Conservation (phyloP, 2,113 vertebrate genomes). For the Scomber japonicus region DNA sequence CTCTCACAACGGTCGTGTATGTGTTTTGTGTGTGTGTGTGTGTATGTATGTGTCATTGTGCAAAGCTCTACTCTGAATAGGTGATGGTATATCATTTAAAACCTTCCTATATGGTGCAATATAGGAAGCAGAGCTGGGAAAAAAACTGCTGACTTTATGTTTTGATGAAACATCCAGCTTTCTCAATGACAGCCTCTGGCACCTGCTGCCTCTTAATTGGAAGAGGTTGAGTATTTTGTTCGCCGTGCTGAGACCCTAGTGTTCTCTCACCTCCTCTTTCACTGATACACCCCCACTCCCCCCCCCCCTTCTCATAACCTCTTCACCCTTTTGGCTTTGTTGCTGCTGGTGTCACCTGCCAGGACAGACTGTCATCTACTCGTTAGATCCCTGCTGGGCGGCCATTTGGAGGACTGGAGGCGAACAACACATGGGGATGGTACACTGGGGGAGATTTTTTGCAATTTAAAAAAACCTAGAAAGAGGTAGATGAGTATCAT, state of each 20-base stretch:
- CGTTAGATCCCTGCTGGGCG: conserved; percentile 45
- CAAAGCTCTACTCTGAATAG: neutral
- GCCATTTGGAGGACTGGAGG: conserved; percentile 45
- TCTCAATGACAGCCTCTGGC: neutral
- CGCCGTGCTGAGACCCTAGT: neutral
- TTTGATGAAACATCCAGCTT: neutral
- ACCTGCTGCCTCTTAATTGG: conserved; percentile 46
- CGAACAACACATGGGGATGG: conserved; percentile 6
- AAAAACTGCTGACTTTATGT: conserved; percentile 23
- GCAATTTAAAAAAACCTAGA: conserved; percentile 18
- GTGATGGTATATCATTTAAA: conserved; percentile 11
- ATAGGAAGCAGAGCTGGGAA: neutral
- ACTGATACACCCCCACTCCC: neutral
- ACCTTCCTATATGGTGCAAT: neutral
- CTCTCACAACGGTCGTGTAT: neutral
- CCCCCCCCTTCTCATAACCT: conserved; percentile 31
- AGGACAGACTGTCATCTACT: conserved; percentile 54
- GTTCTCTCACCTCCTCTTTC: conserved; percentile 43
- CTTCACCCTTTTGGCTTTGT: conserved; percentile 38
- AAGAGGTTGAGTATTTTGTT: conserved; percentile 8
- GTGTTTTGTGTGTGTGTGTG: neutral
- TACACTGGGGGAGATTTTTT: conserved; percentile 2
- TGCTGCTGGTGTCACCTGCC: conserved; percentile 46
- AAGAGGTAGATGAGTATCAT: neutral
- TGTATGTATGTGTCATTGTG: neutral